Percentiles rank a stretch among this genome's conserved stretches.
Conservation (phyloP, 1,140 invertebrate species). For the Platyura marginata region DNA sequence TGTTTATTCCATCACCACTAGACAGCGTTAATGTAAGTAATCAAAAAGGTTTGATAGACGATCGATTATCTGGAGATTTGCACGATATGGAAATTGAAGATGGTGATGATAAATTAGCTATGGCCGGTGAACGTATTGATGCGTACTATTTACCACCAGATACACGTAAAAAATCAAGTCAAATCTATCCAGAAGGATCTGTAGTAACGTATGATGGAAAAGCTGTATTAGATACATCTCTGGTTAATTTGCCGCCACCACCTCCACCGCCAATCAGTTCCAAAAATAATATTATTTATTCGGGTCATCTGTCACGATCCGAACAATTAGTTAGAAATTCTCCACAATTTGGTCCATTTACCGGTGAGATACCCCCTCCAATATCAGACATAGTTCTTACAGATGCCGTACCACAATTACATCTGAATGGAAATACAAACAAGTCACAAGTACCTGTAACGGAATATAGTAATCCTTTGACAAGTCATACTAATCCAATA, state of each 20-base stretch:
- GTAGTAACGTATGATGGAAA: constrained; percentile 55
- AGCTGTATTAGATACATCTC: constrained; percentile 37
- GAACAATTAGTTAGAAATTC: constrained; percentile 36
- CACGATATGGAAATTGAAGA: constrained; percentile 16
- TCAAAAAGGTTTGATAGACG: constrained; percentile 16
- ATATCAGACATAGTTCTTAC: constrained; percentile 11
- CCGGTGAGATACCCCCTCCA: constrained; percentile 40
- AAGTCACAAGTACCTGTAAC: neutral
- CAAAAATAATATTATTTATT: constrained; percentile 12
- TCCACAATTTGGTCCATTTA: constrained; percentile 50
- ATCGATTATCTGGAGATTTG: constrained; percentile 6
- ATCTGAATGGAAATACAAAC: neutral
- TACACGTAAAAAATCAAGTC: constrained; percentile 12
- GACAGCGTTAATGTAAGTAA: constrained; percentile 29
- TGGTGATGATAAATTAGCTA: constrained; percentile 33
- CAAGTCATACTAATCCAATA: constrained; percentile 1
- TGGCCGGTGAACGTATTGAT: constrained; percentile 48
- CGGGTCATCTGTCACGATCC: constrained; percentile 32
- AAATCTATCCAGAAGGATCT: constrained; percentile 27
- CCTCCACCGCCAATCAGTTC: constrained; percentile 26
- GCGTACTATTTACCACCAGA: constrained; percentile 48
- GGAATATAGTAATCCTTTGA: constrained; percentile 2
- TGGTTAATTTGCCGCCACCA: constrained; percentile 34
- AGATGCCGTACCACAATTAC: neutral
- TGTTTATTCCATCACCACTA: constrained; percentile 50